Base-by-base conservation (phyloP, 2,797 vertebrate species). In the Holocentrus rufus region DNA sequence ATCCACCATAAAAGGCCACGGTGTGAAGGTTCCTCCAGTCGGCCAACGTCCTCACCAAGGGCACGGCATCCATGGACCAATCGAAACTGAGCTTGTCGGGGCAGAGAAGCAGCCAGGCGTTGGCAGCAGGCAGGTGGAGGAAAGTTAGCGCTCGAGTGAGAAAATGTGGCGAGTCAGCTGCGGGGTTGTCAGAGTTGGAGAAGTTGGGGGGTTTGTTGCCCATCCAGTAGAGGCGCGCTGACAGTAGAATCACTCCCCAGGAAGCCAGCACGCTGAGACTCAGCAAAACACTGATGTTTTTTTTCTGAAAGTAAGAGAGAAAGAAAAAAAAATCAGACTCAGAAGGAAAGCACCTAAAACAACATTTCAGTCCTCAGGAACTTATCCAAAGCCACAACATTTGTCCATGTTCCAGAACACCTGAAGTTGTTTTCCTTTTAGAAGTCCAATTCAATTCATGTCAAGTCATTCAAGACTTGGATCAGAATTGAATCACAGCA, bases 11-110 rank as follows among this genome's bases (percentile, higher is more conserved):
- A 90, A 99, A 98, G 94, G 94, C 94, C 87, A 94, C 91, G 13
- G 96, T 97, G 93, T 96, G 94, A 88, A 99, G 89, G 87, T 99
- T 99, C 93, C 98, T 96, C 96, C 96, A 97, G 81, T 99, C 98
- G 0, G 91, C 91, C 70, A 96, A 10, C 62, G 94, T 93, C 90
- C 92, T 95, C 70, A 99, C 93, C 90, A 99, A 93, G 90, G 98
- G 98, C 89, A 99, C 93, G 0, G 98, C 97, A 53, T 99, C 98
- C 98, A 99, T 99, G 56, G 98, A 99, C 98, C 98, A 99, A 85
- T 99, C 98, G 72, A 99, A 99, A 85, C 98, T 99, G 79, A 99
- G 96, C 34, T 94, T 96, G 86, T 97, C 95, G 0, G 98, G 98
- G 91, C 96, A 99, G 17, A 99, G 91, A 83, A 99, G 89, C 66